These are phyloP conservation scores for Ochotona curzoniae DNA, from an alignment of 2,113 vertebrate species.

Conservation along the genomic window DNA sequence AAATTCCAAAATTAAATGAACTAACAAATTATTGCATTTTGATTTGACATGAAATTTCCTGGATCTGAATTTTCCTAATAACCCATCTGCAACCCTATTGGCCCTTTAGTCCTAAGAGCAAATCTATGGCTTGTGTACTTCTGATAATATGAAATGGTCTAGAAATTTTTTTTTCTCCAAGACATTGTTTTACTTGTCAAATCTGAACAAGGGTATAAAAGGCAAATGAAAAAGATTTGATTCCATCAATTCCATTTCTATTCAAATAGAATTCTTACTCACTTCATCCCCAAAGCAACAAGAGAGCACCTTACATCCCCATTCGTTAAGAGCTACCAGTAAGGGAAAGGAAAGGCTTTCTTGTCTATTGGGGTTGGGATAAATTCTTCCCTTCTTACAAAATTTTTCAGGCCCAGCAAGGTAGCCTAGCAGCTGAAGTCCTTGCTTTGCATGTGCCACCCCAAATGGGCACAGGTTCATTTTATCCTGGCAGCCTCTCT, in stretches of 20 bases:
- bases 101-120: not conserved
- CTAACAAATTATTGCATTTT: slow-evolving; percentile 12
- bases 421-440: no score
- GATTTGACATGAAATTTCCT: slow-evolving; percentile 30
- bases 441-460: no score
- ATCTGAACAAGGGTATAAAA: not conserved
- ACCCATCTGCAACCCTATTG: not conserved
- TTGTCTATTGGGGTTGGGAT: not conserved
- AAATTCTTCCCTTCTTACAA: not conserved
- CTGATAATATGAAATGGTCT: not conserved
- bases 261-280: not conserved
- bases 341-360: not conserved
- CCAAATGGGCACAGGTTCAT: no score
- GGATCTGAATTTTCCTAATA: slow-evolving; percentile 16
- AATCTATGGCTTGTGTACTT: not conserved
- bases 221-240: not conserved
- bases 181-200: slow-evolving; percentile 23
- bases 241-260: not conserved
- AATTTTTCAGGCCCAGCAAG: no score
- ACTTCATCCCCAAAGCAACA: not conserved
- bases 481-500: not conserved
- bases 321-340: not conserved
- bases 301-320: not conserved
- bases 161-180: slow-evolving; percentile 27
- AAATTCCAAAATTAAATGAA: slow-evolving; percentile 27